Evolutionary conservation across 2,888 invertebrate genomes (phyloP).

Genomic region (Dorcus hopei): DNA sequence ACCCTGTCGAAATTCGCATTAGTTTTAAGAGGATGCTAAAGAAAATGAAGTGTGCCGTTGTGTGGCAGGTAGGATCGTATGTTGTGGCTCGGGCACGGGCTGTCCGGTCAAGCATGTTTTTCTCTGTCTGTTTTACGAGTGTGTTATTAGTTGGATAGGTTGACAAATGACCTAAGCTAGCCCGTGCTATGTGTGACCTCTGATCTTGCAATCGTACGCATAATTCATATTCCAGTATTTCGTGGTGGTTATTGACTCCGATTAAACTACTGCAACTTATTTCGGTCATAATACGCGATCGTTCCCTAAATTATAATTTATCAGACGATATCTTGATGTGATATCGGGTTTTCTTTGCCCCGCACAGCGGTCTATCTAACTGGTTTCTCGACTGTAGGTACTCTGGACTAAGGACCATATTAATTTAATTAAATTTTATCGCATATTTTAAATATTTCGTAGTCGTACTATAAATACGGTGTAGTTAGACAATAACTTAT

Average conservation of each 20-base stretch:
- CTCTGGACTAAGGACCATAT: slow-evolving; percentile 37
- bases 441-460: slow-evolving; percentile 43
- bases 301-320: slow-evolving; percentile 38
- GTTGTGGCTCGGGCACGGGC: slow-evolving; percentile 11
- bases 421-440: slow-evolving; percentile 50
- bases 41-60: too few relatives aligned
- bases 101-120: slow-evolving; percentile 14
- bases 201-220: slow-evolving; percentile 12
- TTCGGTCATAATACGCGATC: slow-evolving; percentile 21
- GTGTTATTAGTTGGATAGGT: slow-evolving; percentile 26
- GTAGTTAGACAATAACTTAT: slow-evolving; percentile 35
- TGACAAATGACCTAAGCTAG: slow-evolving; percentile 29
- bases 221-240: slow-evolving; percentile 8
- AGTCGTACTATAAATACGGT: slow-evolving; percentile 40
- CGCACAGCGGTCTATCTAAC: slow-evolving; percentile 39
- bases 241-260: slow-evolving; percentile 26
- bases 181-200: slow-evolving; percentile 29
- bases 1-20: too few relatives aligned
- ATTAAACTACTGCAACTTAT: slow-evolving; percentile 19
- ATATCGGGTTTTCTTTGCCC: slow-evolving; percentile 35
- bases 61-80: too few relatives aligned
- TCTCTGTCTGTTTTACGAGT: slow-evolving; percentile 25
- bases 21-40: too few relatives aligned
- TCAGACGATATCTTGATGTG: slow-evolving; percentile 37
- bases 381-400: slow-evolving; percentile 35